Base-by-base conservation (phyloP, 2,888 invertebrate genomes). In the Tachina fera region DNA sequence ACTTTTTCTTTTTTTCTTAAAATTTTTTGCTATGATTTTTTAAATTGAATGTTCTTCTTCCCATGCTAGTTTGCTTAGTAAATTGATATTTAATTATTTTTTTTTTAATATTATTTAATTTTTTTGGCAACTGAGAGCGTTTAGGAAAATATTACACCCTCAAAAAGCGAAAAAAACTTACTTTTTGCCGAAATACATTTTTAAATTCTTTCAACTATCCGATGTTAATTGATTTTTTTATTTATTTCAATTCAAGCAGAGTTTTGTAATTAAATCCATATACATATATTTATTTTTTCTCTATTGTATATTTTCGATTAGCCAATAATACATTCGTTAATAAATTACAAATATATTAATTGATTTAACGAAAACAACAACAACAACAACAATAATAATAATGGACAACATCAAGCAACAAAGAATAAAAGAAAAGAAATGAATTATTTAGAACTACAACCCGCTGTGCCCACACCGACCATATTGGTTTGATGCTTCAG, bases 271-370 rank as follows among this genome's bases (percentile, higher is more conserved):
- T 86, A 83, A 79, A 79, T 39, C 43, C 19, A 39, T 22, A 41
- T 45, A 56, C 4, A 31, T 31, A 31, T 22, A 22, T 3, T 22
- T 22, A 22, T 39, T 1, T 13, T 19, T 53, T 71, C 47, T 22
- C 14, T 31, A 31, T 31, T 31, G 31, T 31, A 31, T 31, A 6
- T 60, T 60, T 75, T 71, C 60, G 58, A 78, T 71, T 79, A 79
- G 78, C 71, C 65, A 71, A 78, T 41, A 13, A 74, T 68, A 61
- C 79, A 79, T 67, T 72, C n/a, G 47, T 77, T 83, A 79, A 83
- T 79, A 61, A 79, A 86, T 79, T 76, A 86, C 83, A 76, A 86
- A 86, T 83, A 76, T 77, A 78, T 85, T 85, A 86, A 86, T 86
- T 86, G 86, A 75, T 86, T 86, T 79, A 86, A 86, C 75, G 83